Conservation (phyloP, 2,888 invertebrate genomes). For the Dynastes hyllus region DNA sequence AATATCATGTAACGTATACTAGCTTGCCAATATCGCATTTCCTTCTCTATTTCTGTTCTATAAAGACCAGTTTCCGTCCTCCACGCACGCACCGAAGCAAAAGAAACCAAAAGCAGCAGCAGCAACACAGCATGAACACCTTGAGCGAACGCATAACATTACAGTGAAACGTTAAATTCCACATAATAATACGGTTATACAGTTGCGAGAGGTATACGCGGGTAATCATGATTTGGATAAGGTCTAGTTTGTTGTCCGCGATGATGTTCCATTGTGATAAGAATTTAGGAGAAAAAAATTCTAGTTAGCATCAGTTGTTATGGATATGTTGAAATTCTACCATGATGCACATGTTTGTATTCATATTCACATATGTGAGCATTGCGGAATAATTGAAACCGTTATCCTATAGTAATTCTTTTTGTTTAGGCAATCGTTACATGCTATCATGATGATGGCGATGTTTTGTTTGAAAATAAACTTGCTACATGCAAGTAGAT, state of each 20-base stretch:
- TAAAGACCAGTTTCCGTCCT: not conserved
- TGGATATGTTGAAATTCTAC: constrained; percentile 4
- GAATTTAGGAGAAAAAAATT: not conserved
- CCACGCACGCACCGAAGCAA: constrained; percentile 6
- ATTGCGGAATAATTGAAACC: not conserved
- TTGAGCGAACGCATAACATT: constrained; percentile 32
- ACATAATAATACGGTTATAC: constrained; percentile 8
- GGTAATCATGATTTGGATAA: too few relatives aligned
- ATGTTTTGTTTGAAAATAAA: not conserved
- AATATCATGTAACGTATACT: constrained; percentile 5
- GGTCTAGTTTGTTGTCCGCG: too few relatives aligned
- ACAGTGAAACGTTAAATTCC: constrained; percentile 30
- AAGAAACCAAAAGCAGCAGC: constrained; percentile 11
- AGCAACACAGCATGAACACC: constrained; percentile 21
- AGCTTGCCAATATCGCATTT: constrained; percentile 14
- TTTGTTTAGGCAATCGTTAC: constrained; percentile 11
- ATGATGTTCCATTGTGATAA: not conserved
- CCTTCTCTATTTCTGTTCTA: constrained; percentile 3
- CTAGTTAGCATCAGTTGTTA: not conserved
- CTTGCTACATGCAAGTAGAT: too few relatives aligned
- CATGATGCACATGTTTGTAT: not conserved
- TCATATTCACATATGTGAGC: not conserved
- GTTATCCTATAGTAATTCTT: not conserved
- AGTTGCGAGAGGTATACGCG: not conserved
- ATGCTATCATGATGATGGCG: not conserved